Evolutionary conservation across 1,140 invertebrate species (phyloP).

Genomic region (Arctopsyche grandis): DNA sequence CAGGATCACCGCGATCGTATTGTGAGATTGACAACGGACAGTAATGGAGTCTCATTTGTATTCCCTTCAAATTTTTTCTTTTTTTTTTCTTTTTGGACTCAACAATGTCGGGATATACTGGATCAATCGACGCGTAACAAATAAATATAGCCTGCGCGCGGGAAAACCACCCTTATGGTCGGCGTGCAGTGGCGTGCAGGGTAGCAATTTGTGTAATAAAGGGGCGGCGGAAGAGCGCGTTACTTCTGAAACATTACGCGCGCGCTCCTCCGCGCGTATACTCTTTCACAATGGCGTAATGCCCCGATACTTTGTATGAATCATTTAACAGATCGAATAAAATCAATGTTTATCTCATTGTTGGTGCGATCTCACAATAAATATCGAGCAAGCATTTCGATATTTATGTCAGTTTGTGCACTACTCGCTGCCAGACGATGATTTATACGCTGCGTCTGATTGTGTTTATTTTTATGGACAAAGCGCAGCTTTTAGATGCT

Average conservation of each 20-base stretch:
- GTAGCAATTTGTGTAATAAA: conserved; percentile 48
- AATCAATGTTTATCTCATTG: conserved; percentile 46
- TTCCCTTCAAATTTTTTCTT: not conserved
- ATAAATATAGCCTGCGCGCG: conserved; percentile 42
- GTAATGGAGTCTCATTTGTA: conserved; percentile 4
- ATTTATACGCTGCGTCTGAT: no score
- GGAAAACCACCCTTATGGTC: not conserved
- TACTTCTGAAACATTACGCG: conserved; percentile 54
- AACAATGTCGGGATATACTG: conserved; percentile 42
- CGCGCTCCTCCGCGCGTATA: conserved; percentile 33
- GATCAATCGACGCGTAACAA: conserved; percentile 53
- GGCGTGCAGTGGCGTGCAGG: not conserved
- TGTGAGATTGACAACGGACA: not conserved
- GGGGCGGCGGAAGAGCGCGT: conserved; percentile 48
- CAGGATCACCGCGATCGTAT: no score
- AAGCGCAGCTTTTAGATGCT: no score
- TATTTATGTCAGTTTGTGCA: no score
- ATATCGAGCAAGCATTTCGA: no score
- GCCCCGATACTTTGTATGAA: conserved; percentile 51
- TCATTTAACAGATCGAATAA: conserved; percentile 53
- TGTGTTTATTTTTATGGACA: no score
- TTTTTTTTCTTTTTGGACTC: conserved; percentile 29
- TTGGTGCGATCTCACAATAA: not conserved
- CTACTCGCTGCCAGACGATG: no score
- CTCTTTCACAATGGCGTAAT: conserved; percentile 41